Conservation (phyloP, 2,888 invertebrate genomes). For the Leptinotarsa rubiginosa region DNA sequence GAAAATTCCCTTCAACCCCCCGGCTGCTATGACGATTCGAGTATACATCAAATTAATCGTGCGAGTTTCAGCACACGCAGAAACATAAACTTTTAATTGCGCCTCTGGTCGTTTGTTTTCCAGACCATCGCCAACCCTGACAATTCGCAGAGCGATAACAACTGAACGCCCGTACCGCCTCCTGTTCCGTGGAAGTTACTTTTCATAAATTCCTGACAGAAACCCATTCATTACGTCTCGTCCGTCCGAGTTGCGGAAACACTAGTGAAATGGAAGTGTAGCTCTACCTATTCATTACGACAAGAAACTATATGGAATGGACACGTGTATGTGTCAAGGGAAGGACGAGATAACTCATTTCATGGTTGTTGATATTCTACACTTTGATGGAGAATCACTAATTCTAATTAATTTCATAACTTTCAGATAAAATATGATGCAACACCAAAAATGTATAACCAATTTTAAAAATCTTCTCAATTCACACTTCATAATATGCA, state of each 20-base stretch:
- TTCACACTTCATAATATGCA: too few species aligned
- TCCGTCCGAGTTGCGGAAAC: neutral
- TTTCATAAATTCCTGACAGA: neutral
- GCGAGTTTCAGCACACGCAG: neutral
- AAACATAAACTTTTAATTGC: conserved; percentile 14
- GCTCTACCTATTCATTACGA: neutral
- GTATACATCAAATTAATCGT: neutral
- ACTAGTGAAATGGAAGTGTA: neutral
- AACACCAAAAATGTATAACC: too few species aligned
- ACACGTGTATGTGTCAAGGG: too few species aligned
- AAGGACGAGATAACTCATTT: too few species aligned
- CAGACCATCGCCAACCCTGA: neutral
- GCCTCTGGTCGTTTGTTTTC: neutral
- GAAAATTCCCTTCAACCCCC: too few species aligned
- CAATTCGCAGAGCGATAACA: neutral
- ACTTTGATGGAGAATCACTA: too few species aligned
- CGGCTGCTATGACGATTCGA: neutral
- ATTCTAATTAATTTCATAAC: too few species aligned
- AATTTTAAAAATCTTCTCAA: too few species aligned
- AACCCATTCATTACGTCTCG: neutral
- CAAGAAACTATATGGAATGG: too few species aligned
- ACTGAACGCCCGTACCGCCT: neutral
- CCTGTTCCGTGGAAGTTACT: neutral
- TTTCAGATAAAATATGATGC: too few species aligned
- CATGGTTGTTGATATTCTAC: too few species aligned